Evolutionary conservation across 2,888 invertebrate genomes (phyloP), one percentile per base, ranked within the genome.

Genomic region (Noctua janthina): DNA sequence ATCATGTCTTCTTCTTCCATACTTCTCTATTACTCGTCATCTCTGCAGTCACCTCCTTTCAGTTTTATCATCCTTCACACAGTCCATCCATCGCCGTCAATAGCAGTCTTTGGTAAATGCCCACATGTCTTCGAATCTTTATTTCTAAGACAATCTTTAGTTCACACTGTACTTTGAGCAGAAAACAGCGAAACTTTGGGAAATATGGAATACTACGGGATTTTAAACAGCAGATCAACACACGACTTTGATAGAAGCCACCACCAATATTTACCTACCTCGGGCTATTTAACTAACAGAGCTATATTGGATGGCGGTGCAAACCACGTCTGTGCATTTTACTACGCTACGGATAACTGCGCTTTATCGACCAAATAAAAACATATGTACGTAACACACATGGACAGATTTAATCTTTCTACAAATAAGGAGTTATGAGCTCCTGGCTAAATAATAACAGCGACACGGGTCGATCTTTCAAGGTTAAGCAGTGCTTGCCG

Each of bases 241-340:
- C 20, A 51, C 49, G 20, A 59, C 29, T 78, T 78, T 43, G 20
- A 49, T 68, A 23, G 23, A 69, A 46, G 8, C 43, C 15, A 15
- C 8, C n/a, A 43, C 17, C 17, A 59, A 62, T 67, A 67, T 76
- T 59, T 39, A 51, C 68, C 49, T 13, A 49, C 67, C 67, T 15
- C 56, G n/a, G 13, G 68, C 67, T 68, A 77, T 77, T 68, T 54
- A 78, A 35, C 17, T 54, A 11, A 39, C 23, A 1, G 59, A 29
- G 59, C 39, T 10, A 79, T 68, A 51, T 51, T 51, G 20, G n/a
- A 68, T 13, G 15, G 56, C 10, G 11, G 6, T 56, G 49, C 56
- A 49, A 68, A 59, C 77, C 20, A 13, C n/a, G 4, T 13, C 46
- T 59, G 77, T 39, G n/a, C 54, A 78, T 29, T 43, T 43, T 23